Evolutionary conservation across 37 sponge, comb jelly and placozoan species (phyloP).

Genomic region (Corticium candelabrum): DNA sequence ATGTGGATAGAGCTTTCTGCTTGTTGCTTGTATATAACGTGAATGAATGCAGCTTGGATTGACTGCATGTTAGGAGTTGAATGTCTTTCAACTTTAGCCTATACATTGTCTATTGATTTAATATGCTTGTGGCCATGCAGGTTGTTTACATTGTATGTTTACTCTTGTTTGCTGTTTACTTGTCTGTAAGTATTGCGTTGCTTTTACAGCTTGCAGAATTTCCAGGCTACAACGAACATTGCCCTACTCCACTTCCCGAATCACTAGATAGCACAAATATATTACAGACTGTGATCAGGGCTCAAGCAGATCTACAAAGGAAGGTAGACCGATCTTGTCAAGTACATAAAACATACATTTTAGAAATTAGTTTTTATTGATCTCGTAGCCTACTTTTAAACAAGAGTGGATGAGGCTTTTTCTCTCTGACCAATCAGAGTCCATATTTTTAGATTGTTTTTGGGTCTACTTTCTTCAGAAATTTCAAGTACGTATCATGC

Average conservation of each 20-base stretch:
- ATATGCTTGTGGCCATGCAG: too few relatives aligned
- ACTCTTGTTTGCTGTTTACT: neutral
- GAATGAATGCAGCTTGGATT: too few relatives aligned
- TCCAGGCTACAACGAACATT: slow-evolving; percentile 47
- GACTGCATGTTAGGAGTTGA: too few relatives aligned
- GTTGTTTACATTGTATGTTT: too few relatives aligned
- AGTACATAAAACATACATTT: too few relatives aligned
- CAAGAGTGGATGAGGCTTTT: slow-evolving; percentile 12
- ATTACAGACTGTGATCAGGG: slow-evolving; percentile 45
- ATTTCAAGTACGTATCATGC: slow-evolving; percentile 32
- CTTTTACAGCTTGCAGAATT: slow-evolving; percentile 50
- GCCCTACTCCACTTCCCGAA: slow-evolving; percentile 69
- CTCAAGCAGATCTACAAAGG: slow-evolving; percentile 37
- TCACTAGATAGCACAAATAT: slow-evolving; percentile 26
- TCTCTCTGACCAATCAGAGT: slow-evolving; percentile 13
- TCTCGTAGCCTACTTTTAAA: slow-evolving; percentile 14
- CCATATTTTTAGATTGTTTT: slow-evolving; percentile 13
- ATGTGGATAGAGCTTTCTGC: too few relatives aligned
- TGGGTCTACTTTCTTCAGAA: slow-evolving; percentile 52
- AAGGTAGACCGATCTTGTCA: too few relatives aligned
- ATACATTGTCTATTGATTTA: too few relatives aligned
- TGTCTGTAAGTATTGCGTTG: neutral
- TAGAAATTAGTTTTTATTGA: too few relatives aligned
- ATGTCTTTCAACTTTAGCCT: too few relatives aligned
- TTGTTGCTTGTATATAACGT: too few relatives aligned